Evolutionary conservation across 2,113 vertebrate genomes (phyloP).

Genomic region (Hemiscyllium ocellatum): DNA sequence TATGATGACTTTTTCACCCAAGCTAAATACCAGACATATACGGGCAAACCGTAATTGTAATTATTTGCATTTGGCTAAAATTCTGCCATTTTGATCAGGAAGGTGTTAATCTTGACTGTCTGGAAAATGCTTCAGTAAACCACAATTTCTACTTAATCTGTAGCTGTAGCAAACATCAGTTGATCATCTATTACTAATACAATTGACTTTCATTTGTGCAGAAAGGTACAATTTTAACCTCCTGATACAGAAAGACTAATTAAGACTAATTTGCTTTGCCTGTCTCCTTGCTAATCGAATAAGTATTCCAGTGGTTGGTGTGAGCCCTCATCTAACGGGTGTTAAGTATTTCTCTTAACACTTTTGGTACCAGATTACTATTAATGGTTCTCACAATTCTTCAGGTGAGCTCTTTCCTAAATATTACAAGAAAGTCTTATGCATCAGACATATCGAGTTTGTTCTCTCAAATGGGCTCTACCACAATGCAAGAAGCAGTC

Average conservation of each 20-base stretch:
- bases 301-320: not conserved
- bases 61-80: not conserved
- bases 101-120: not conserved
- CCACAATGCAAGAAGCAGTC: not conserved
- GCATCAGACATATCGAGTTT: not conserved
- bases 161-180: not conserved
- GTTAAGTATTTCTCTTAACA: not conserved
- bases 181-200: constrained; percentile 11
- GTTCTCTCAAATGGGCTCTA: not conserved
- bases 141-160: not conserved
- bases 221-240: not conserved
- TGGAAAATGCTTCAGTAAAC: not conserved
- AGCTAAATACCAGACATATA: not conserved
- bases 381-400: not conserved
- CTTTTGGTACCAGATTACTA: not conserved
- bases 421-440: not conserved
- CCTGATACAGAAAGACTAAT: not conserved
- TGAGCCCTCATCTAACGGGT: not conserved
- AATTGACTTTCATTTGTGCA: not conserved
- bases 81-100: not conserved
- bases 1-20: not conserved
- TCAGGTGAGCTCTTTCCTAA: not conserved
- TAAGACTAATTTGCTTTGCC: constrained; percentile 1
- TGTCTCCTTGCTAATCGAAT: not conserved
- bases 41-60: not conserved